Percentiles rank a stretch among this genome's conserved stretches.
These are phyloP conservation scores for Alsophila aescularia DNA, from an alignment of 2,888 invertebrate genomes.

Conservation along the genomic window DNA sequence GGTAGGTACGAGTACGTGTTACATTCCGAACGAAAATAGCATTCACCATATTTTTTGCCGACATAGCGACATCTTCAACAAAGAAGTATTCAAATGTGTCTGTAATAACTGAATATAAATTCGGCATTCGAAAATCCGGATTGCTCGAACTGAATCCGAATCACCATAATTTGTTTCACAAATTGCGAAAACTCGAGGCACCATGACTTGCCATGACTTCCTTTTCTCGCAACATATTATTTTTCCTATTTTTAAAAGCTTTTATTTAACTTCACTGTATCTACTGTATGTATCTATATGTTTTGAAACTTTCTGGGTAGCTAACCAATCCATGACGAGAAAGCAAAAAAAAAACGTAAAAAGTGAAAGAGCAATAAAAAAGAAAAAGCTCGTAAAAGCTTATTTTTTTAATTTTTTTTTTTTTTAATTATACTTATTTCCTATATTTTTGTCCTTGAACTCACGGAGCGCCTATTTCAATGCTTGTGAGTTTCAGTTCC, in stretches of 20 bases:
- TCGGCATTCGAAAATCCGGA: slow-evolving; percentile 27
- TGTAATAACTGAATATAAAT: slow-evolving; percentile 23
- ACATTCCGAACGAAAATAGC: neutral
- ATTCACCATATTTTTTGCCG: slow-evolving; percentile 3
- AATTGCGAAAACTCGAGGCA: slow-evolving; percentile 18
- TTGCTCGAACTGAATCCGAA: slow-evolving; percentile 23
- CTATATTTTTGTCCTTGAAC: neutral
- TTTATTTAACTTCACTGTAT: no score
- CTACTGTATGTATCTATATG: no score
- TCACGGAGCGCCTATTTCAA: neutral
- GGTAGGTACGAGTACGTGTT: no score
- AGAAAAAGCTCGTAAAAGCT: no score
- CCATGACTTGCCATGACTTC: slow-evolving; percentile 4
- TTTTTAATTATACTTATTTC: neutral
- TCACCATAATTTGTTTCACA: slow-evolving; percentile 27
- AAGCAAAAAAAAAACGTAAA: no score
- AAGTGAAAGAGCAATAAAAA: no score
- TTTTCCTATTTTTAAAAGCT: slow-evolving; percentile 3
- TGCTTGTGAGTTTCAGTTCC: slow-evolving; percentile 3
- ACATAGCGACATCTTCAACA: slow-evolving; percentile 4
- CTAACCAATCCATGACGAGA: no score
- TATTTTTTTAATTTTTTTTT: no score
- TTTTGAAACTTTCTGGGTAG: no score
- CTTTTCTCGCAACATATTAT: neutral
- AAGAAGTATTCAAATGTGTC: slow-evolving; percentile 15